Evolutionary conservation across 2,888 invertebrate genomes (phyloP), one percentile per base, ranked within the genome.

Genomic region (Apamea epomidion): DNA sequence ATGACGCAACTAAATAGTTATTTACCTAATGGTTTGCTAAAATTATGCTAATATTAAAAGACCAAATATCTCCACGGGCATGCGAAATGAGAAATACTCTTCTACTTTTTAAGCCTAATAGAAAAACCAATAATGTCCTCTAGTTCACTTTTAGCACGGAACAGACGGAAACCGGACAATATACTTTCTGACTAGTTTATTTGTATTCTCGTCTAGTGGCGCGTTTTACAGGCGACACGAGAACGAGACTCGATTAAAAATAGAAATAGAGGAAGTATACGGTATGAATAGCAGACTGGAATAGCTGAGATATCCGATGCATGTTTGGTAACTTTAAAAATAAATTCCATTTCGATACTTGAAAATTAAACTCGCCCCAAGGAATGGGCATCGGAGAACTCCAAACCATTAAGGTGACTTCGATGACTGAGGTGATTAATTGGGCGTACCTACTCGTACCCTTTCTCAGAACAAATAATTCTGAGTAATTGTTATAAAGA

Each of bases 251-350:
- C 87, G 76, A 90, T 92, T 94, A 93, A 93, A 95, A 95, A 96
- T 96, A 96, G 92, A 89, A 89, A 87, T 89, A 89, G 93, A 95
- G 96, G 95, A 96, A 95, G 94, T 94, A 88, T 90, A 90, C 75
- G 87, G 92, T 94, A 94, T 94, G 94, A 94, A 95, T 94, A 96
- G 94, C 94, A 87, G 87, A 92, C 93, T 90, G 91, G 91, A 94
- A 94, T 94, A 94, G 93, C 92, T 77, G 88, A 90, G 92, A 92
- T 92, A 92, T 92, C 91, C 88, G 91, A 91, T 92, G 94, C 92
- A 92, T 90, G 92, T 91, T 90, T 87, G 86, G 87, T 84, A 82
- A 74, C 74, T 86, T 82, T 85, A 88, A 90, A 90, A 89, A 88
- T 90, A 89, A 81, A 89, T 64, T 82, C 80, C 80, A 82, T 80